Base-by-base conservation (phyloP, 2,797 vertebrate genomes). In the Enteromius mattozi region DNA sequence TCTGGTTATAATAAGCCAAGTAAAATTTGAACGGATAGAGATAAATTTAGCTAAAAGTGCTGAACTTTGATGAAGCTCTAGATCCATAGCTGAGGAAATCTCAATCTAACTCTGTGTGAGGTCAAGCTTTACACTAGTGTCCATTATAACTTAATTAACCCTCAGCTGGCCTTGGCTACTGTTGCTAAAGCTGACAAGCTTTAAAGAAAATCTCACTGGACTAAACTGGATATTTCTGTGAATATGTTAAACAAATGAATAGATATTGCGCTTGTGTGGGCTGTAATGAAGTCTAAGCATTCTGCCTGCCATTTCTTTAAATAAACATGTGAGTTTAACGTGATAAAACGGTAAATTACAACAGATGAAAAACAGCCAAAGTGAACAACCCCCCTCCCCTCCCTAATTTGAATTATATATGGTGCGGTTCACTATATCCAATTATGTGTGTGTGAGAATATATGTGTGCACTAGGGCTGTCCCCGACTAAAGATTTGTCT, bases 161-260 rank as follows among this genome's bases (percentile, higher is more conserved):
- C 42, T 51, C 0, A 10, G 78, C 21, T 66, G 40, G 66, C 71
- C 68, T 63, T 78, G 68, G 79, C 78, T 78, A 88, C 82, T 61
- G 59, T 82, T 75, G 8, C 56, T 66, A 30, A 16, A 75, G 74
- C n/a, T 33, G 72, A 69, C 47, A 76, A 85, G 77, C 54, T 45
- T 74, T 75, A 4, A 12, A 63, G 47, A 24, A 78, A 63, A n/a
- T 13, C 27, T n/a, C 33, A 30, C 0, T 30, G 17, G 12, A 33
- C 6, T 59, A 7, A 30, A 81, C 2, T 10, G 21, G 10, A 70
- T 21, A 24, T 70, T 56, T 70, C 21, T 40, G 35, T 3, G 6
- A 40, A 56, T 19, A 79, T 59, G 33, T 37, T 37, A 56, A 76
- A 56, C 6, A 27, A 40, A 40, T 19, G 0, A 71, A 72, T 10